Conservation (phyloP, 2,797 vertebrate genomes). For the Rhinoraja longicauda region DNA sequence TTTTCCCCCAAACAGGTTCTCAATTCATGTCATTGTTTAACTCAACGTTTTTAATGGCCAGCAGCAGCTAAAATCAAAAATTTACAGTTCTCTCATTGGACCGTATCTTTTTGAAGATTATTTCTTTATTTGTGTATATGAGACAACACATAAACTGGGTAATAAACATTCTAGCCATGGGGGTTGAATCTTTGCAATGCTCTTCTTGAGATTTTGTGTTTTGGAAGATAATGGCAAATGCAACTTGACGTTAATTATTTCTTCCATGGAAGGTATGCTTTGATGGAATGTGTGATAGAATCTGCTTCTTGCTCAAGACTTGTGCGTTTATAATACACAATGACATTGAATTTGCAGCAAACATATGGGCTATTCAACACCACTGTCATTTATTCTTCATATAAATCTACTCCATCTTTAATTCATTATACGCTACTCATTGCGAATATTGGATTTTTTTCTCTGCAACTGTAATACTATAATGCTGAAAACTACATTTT, state of each 20-base stretch:
- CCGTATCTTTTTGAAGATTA: constrained; percentile 23
- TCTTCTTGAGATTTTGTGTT: not conserved
- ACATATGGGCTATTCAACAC: not conserved
- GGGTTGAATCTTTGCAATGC: not conserved
- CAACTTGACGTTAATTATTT: not conserved
- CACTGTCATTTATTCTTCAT: not conserved
- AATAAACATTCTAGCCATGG: constrained; percentile 5
- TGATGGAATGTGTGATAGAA: not conserved
- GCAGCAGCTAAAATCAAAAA: constrained; percentile 24
- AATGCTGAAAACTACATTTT: too few relatives aligned
- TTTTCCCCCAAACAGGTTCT: constrained; percentile 13
- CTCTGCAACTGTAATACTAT: too few relatives aligned
- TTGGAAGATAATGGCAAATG: not conserved
- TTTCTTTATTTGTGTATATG: not conserved
- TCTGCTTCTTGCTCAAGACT: not conserved
- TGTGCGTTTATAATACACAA: not conserved
- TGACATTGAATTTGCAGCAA: not conserved
- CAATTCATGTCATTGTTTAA: constrained; percentile 36
- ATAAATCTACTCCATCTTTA: not conserved
- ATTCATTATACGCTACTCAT: too few relatives aligned
- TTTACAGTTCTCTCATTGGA: constrained; percentile 20
- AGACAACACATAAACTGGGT: not conserved
- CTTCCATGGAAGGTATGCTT: not conserved
- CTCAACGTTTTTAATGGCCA: constrained; percentile 21
- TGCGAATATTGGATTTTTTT: too few relatives aligned